These are phyloP conservation scores for Sitta carolinensis DNA, from an alignment of 2,797 vertebrate species.

Conservation along the genomic window DNA sequence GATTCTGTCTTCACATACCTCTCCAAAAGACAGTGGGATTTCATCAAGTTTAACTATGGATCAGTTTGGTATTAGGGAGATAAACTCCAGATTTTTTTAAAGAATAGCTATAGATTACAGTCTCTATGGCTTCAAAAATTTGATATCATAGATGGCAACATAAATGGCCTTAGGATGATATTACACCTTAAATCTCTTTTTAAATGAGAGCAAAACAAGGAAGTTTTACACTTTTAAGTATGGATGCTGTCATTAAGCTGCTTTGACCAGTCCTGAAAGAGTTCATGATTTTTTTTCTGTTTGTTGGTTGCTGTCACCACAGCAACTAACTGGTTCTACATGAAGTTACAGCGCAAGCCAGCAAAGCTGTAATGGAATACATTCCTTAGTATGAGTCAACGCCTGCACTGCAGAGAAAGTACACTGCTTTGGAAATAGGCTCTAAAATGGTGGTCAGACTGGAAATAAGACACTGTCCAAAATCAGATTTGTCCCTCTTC, in stretches of 20 bases:
- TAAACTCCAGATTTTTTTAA: background rate
- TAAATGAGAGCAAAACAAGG: background rate
- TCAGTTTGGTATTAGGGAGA: background rate
- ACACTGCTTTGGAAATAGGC: conserved; percentile 70
- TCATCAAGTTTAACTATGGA: background rate
- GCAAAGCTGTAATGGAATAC: conserved; percentile 80
- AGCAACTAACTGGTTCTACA: conserved; percentile 74
- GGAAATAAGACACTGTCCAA: conserved; percentile 54
- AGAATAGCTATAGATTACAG: background rate
- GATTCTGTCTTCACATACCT: background rate
- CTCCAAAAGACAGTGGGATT: background rate
- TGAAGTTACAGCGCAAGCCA: conserved; percentile 71
- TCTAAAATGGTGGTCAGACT: conserved; percentile 49
- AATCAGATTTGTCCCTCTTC: conserved; percentile 20
- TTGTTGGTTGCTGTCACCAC: conserved; percentile 68
- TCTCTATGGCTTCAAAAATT: background rate
- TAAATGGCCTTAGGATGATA: background rate
- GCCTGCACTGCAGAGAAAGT: conserved; percentile 72
- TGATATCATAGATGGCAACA: background rate
- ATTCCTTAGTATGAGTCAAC: conserved; percentile 80
- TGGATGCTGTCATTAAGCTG: conserved; percentile 9
- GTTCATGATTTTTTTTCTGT: conserved; percentile 70
- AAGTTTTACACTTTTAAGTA: background rate
- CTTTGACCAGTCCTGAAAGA: conserved; percentile 62
- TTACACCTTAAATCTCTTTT: background rate